phyloP scores from a whole-genome alignment of 37 sponge, comb jelly and placozoan species.

The Eunapius fragilis region DNA sequence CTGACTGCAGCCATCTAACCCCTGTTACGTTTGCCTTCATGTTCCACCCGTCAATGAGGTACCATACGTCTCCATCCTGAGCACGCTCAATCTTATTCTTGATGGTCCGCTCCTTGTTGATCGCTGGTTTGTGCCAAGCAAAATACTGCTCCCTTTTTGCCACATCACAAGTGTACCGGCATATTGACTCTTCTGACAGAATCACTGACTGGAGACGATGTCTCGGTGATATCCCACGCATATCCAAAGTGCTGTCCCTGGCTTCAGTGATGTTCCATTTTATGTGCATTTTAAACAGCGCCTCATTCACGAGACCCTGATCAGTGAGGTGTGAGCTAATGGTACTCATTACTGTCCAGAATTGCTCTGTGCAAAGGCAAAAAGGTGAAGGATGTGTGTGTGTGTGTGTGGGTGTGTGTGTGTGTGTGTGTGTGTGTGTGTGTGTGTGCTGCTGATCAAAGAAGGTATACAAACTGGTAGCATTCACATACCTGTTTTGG shows the following conservation, averaged over 20 bases:
- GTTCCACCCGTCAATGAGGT: conserved; percentile 8
- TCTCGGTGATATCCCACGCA: background rate
- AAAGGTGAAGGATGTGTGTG: too few species aligned
- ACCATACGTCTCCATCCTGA: conserved; percentile 14
- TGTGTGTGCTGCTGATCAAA: too few species aligned
- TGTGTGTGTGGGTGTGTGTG: too few species aligned
- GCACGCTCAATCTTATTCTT: conserved; percentile 17
- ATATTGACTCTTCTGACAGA: conserved; percentile 18
- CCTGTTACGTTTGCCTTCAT: background rate
- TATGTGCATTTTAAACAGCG: background rate
- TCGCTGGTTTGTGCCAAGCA: conserved; percentile 30
- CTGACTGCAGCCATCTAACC: too few species aligned
- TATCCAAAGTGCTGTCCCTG: background rate
- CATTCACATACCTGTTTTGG: conserved; percentile 1
- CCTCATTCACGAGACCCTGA: conserved; percentile 27
- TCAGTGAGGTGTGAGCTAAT: conserved; percentile 3
- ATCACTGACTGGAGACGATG: background rate
- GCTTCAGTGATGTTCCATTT: background rate
- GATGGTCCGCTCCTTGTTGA: conserved; percentile 14
- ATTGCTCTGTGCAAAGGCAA: background rate
- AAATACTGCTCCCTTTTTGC: conserved; percentile 8
- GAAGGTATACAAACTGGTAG: background rate
- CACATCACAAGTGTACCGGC: conserved; percentile 12
- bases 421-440: too few species aligned
- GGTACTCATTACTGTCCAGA: background rate